Evolutionary conservation across 2,888 invertebrate genomes (phyloP), one percentile per base, ranked within the genome.

Genomic region (Cloeon dipterum): DNA sequence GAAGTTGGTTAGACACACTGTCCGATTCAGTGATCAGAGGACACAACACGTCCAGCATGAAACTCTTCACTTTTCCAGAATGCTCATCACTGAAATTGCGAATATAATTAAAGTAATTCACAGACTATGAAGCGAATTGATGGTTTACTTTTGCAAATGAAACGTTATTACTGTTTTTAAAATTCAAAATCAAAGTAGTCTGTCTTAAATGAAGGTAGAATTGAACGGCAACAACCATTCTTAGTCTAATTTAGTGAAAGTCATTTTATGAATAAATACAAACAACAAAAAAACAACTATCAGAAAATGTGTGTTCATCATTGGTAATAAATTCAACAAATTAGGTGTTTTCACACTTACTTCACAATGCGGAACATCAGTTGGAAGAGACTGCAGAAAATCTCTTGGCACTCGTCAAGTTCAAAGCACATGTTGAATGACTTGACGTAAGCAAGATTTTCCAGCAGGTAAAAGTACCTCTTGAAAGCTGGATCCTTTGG

Each of bases 341-440:
- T 19, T 11, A 18, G 2, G 32, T 4, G 4, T 2, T 8, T 29
- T 32, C 23, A 5, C 13, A 68, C 77, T 71, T 55, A 88, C 88
- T 89, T 93, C 50, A 94, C 86, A 57, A 93, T 89, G 58, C 76
- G 82, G 55, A 94, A 94, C 72, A 94, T 85, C 37, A 91, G 69
- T 39, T 78, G 74, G 61, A 93, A 94, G 2, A 96, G 66, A 11
- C 77, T 77, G 52, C 86, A 85, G 61, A 94, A 93, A 49, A 96
- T 89, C 57, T 91, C 89, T 56, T 93, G 91, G 49, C 86, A 89
- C 60, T 94, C 93, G 55, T 94, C 94, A 40, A 96, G 61, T 56
- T 96, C 94, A 53, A 94, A 88, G 57, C 93, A 94, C 78, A 96
- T 94, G 58, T 94, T 94, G 59, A 96, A 94, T 0, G 91, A 89